phyloP scores from a whole-genome alignment of 2,797 vertebrate genomes.

The Parotocinclus haroldoi region DNA sequence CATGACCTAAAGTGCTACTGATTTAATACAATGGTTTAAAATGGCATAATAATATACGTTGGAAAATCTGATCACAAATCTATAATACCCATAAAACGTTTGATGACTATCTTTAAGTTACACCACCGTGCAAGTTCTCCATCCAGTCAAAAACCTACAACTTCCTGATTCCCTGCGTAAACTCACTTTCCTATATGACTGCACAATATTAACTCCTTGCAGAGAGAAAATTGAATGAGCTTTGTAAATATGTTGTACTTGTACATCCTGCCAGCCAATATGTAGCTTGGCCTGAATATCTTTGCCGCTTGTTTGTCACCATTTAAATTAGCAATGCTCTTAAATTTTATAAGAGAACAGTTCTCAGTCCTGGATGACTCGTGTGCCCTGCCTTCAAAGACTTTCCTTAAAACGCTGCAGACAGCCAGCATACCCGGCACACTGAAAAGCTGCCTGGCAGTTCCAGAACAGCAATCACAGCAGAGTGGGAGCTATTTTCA shows the following conservation, averaged over 20 bases:
- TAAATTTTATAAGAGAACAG: conserved; percentile 2
- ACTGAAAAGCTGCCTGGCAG: conserved; percentile 16
- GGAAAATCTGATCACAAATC: no score
- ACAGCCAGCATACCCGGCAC: conserved; percentile 19
- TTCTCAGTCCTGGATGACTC: conserved; percentile 12
- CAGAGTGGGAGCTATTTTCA: conserved; percentile 20
- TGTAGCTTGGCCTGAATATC: background rate
- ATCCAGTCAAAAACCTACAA: background rate
- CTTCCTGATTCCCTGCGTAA: background rate
- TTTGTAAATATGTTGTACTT: background rate
- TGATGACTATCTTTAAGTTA: no score
- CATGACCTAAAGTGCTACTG: no score
- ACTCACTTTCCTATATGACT: no score
- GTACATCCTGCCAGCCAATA: background rate
- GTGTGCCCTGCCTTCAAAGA: conserved; percentile 8
- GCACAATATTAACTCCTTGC: no score
- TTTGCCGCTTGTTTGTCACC: background rate
- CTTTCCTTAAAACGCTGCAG: conserved; percentile 7
- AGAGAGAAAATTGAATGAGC: background rate
- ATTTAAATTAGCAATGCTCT: conserved; percentile 1
- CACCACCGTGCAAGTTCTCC: background rate
- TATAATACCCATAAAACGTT: no score
- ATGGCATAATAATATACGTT: no score
- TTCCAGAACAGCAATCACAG: conserved; percentile 18
- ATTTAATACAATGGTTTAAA: no score